Percentiles rank a stretch among this genome's conserved stretches.
Evolutionary conservation across 2,113 vertebrate genomes (phyloP).

Genomic region (Chaetodon auriga): DNA sequence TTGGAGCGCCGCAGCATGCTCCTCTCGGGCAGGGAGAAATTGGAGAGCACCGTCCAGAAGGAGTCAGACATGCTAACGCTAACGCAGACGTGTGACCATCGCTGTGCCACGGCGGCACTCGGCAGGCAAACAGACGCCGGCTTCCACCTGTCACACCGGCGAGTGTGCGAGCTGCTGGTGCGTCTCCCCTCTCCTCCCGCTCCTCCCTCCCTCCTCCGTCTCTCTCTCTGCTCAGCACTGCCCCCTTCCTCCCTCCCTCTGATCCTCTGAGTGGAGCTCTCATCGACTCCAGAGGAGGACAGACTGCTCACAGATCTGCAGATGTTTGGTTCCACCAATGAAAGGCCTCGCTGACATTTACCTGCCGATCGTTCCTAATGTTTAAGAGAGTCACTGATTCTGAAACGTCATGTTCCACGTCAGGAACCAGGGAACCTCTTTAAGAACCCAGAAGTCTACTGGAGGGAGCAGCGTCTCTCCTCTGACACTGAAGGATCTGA

Average conservation of each 20-base stretch:
- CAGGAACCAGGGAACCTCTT: neutral
- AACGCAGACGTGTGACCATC: conserved; percentile 80
- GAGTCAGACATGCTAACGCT: conserved; percentile 92
- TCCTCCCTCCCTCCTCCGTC: neutral
- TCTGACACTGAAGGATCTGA: neutral
- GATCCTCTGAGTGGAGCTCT: conserved; percentile 17
- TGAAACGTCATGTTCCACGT: too few species aligned
- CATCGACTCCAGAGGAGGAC: neutral
- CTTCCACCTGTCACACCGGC: conserved; percentile 67
- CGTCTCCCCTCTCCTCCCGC: neutral
- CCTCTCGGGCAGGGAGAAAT: conserved; percentile 91
- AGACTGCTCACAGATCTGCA: neutral
- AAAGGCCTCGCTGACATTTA: neutral
- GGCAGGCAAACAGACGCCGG: conserved; percentile 7
- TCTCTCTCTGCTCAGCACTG: conserved; percentile 14
- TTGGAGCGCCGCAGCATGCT: conserved; percentile 92
- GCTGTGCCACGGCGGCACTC: conserved; percentile 57
- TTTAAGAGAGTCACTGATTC: too few species aligned
- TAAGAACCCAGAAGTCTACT: neutral
- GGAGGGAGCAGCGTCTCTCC: neutral
- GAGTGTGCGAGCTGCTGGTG: conserved; percentile 14
- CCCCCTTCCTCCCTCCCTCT: conserved; percentile 2
- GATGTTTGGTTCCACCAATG: neutral
- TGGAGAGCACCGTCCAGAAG: conserved; percentile 91
- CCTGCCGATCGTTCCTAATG: neutral